Conservation (phyloP, 2,888 invertebrate species). For the Panopea generosa region DNA sequence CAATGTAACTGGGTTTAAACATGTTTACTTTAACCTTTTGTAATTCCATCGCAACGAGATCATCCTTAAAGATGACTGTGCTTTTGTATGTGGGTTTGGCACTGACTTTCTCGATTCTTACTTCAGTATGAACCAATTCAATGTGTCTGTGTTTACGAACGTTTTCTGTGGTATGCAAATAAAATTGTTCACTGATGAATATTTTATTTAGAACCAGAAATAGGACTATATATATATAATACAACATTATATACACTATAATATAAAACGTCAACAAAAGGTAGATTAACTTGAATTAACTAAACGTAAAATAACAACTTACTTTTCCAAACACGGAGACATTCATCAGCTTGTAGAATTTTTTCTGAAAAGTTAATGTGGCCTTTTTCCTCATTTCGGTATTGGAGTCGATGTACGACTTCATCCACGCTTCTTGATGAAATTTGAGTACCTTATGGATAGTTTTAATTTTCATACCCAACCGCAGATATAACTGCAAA, state of each 20-base stretch:
- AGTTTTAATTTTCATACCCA: conserved; percentile 69
- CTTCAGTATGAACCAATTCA: conserved; percentile 9
- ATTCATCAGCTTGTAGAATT: conserved; percentile 76
- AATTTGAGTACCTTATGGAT: conserved; percentile 79
- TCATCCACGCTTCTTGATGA: conserved; percentile 75
- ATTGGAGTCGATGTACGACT: conserved; percentile 79
- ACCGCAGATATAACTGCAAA: conserved; percentile 25
- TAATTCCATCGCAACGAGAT: conserved; percentile 10
- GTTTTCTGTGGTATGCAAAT: conserved; percentile 22
- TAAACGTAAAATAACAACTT: background rate
- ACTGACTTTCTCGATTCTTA: conserved; percentile 8
- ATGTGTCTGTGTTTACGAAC: conserved; percentile 7
- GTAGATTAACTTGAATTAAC: no score
- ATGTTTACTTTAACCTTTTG: background rate
- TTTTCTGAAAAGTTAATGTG: conserved; percentile 66
- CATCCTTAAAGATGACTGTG: conserved; percentile 12
- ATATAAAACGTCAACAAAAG: no score
- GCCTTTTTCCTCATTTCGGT: conserved; percentile 48
- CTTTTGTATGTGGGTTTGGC: conserved; percentile 10
- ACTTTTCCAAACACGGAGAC: conserved; percentile 78
- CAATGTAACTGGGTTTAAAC: background rate
- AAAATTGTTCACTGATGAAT: no score
- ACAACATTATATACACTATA: no score
- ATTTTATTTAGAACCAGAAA: no score
- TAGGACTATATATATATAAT: no score